Base-by-base conservation (phyloP, 2,888 invertebrate genomes). In the Coelopa pilipes region DNA sequence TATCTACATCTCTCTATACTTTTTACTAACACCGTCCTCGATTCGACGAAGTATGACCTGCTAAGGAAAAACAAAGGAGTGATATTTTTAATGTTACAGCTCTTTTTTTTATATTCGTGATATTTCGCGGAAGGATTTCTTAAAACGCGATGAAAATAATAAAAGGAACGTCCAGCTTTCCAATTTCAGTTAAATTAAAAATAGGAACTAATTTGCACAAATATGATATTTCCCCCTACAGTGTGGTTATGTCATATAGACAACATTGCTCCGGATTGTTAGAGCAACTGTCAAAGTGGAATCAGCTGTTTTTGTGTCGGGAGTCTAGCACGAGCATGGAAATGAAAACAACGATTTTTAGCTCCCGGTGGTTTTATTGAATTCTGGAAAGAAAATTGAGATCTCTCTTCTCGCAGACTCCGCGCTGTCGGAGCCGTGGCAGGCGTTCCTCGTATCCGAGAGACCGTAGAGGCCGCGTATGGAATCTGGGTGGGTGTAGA, bases 401-500 rank as follows among this genome's bases (percentile, higher is more conserved):
- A 96, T 95, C 89, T 97, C 97, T 74, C 91, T 89, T 78, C 88
- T 87, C 0, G 93, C 96, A 9, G 96, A 93, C 82, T 91, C 89
- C 60, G 88, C 72, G 72, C 85, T 89, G 93, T 96, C 96, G 84
- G 98, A 97, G 17, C 98, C 98, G 89, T 98, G 98, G 12, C 94
- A 93, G 1, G 95, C 96, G 89, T 98, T 98, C 81, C 98, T 91
- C 0, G 98, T 98, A 85, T 98, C 98, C 0, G 97, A 95, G 19
- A 98, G 89, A 0, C 98, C 98, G 89, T 93, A 96, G 82, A 90
- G 89, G 1, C 95, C 95, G 80, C 98, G 89, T 76, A 98, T 92
- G 70, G 93, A 92, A 71, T 92, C 86, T 0, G 97, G 97, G 72
- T 92, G 91, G 73, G 91, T 91, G 82, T 92, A 94, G 75, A 95